A percentile compares a stretch with the other conserved stretches of the same genome.
Evolutionary conservation across 1,140 invertebrate species (phyloP).

Genomic region (Diorhabda sublineata): DNA sequence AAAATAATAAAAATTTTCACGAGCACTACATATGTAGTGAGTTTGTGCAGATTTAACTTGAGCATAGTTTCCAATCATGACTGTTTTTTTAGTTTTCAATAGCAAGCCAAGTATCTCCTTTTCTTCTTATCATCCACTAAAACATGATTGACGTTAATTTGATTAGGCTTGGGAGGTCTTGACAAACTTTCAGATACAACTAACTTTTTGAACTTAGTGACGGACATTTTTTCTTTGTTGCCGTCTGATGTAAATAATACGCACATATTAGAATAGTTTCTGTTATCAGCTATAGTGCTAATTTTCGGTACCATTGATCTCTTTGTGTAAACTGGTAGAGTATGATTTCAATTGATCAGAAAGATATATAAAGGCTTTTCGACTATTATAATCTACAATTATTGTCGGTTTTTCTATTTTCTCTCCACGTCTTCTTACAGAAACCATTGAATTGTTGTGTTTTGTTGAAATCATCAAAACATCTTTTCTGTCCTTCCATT

Average conservation of each 20-base stretch:
- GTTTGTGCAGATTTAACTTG: too few species aligned
- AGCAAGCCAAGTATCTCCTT: too few species aligned
- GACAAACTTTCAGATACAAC: too few species aligned
- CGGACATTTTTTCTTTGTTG: neutral
- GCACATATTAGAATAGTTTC: neutral
- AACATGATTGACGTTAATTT: too few species aligned
- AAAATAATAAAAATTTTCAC: too few species aligned
- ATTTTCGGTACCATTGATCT: constrained; percentile 3
- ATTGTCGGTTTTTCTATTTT: constrained; percentile 5
- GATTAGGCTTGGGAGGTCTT: too few species aligned
- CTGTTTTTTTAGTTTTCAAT: too few species aligned
- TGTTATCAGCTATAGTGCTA: neutral
- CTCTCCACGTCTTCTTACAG: neutral
- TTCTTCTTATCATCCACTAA: too few species aligned
- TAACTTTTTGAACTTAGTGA: too few species aligned
- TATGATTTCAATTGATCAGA: neutral
- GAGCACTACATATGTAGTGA: too few species aligned
- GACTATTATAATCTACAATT: neutral
- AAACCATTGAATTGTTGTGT: neutral
- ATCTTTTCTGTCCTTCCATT: constrained; percentile 4
- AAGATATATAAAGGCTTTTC: constrained; percentile 3
- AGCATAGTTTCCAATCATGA: too few species aligned
- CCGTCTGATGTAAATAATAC: neutral
- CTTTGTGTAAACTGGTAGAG: neutral
- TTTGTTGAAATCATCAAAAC: neutral